phyloP scores from a whole-genome alignment of 2,797 vertebrate species.

The Sternarchorhynchus goeldii region DNA sequence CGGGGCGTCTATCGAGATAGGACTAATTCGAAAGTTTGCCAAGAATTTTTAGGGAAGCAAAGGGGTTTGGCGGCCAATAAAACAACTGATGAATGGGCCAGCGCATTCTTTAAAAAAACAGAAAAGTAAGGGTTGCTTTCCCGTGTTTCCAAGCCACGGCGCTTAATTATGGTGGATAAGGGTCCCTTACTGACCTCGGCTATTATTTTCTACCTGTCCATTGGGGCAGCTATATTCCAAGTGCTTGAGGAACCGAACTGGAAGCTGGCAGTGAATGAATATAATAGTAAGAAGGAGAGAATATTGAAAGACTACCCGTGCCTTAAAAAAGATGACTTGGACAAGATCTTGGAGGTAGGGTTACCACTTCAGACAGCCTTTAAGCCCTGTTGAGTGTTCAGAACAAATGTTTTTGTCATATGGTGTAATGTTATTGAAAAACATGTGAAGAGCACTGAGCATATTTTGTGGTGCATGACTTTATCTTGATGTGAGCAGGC shows the following conservation, averaged over 20 bases:
- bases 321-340: constrained; percentile 83
- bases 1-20: constrained; percentile 49
- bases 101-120: constrained; percentile 54
- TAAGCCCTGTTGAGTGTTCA: too few species aligned
- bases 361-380: not conserved
- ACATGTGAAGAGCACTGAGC: too few species aligned
- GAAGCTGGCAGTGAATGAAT: constrained; percentile 79
- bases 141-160: constrained; percentile 47
- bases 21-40: constrained; percentile 20
- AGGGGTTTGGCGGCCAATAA: not conserved
- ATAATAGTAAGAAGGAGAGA: constrained; percentile 76
- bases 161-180: constrained; percentile 90
- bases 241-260: constrained; percentile 95
- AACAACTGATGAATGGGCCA: constrained; percentile 53
- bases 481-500: too few species aligned
- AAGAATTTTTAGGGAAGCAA: constrained; percentile 46
- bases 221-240: constrained; percentile 98
- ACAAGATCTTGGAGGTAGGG: constrained; percentile 90
- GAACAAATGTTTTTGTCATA: too few species aligned
- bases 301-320: constrained; percentile 88
- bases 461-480: too few species aligned
- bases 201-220: constrained; percentile 97
- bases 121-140: constrained; percentile 32
- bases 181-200: constrained; percentile 95
- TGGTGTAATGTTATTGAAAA: too few species aligned